These are phyloP conservation scores for Volucella bombylans DNA, from an alignment of 2,888 invertebrate species.

Conservation along the genomic window DNA sequence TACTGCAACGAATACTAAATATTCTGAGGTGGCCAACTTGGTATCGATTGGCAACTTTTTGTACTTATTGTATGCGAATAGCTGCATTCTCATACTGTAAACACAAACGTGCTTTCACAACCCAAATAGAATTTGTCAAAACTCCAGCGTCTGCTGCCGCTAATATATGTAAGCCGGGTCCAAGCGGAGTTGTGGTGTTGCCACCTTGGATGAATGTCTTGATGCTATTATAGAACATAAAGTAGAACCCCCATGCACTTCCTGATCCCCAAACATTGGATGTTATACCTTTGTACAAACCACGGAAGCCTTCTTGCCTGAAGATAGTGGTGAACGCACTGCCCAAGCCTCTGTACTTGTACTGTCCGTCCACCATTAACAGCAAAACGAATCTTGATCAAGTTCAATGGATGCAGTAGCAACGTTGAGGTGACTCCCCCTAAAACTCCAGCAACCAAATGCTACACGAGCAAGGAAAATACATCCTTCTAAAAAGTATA, in stretches of 20 bases:
- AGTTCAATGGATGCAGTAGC: too few species aligned
- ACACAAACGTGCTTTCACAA: conserved; percentile 98
- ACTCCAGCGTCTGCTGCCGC: conserved; percentile 96
- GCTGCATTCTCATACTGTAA: conserved; percentile 92
- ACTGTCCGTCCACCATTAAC: conserved; percentile 95
- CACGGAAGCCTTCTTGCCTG: conserved; percentile 91
- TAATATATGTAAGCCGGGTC: conserved; percentile 93
- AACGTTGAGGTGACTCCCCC: too few species aligned
- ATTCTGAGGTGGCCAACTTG: conserved; percentile 94
- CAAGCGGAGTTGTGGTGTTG: conserved; percentile 90
- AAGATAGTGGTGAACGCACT: conserved; percentile 93
- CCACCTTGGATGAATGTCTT: conserved; percentile 96
- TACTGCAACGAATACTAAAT: conserved; percentile 94
- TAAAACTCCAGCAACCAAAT: too few species aligned
- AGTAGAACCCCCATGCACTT: conserved; percentile 98
- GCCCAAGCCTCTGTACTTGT: conserved; percentile 90
- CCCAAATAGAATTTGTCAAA: conserved; percentile 99
- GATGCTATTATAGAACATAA: conserved; percentile 96
- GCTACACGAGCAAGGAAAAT: too few species aligned
- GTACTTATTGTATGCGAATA: conserved; percentile 93
- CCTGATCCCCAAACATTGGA: conserved; percentile 99
- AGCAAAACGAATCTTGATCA: too few species aligned
- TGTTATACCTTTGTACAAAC: conserved; percentile 96
- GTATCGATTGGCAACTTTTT: conserved; percentile 91
- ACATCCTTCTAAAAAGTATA: too few species aligned